phyloP scores from a whole-genome alignment of 2,888 invertebrate genomes.

The Melieria picta region DNA sequence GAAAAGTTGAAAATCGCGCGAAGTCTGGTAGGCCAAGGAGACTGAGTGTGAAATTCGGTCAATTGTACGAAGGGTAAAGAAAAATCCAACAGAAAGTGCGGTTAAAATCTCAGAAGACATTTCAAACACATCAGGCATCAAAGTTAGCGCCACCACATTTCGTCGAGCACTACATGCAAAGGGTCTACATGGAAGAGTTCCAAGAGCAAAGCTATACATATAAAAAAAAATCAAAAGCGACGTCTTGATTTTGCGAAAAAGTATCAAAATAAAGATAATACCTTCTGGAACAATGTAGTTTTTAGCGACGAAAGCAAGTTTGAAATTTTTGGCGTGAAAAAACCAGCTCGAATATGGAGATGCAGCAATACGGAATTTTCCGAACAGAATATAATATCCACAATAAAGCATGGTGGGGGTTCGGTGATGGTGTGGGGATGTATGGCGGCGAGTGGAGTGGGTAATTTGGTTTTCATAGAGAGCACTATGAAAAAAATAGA shows the following conservation, averaged over 20 bases:
- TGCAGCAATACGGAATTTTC: conserved; percentile 8
- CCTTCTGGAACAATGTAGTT: conserved; percentile 29
- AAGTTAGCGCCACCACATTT: conserved; percentile 31
- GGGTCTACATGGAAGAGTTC: conserved; percentile 29
- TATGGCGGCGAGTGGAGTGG: conserved; percentile 4
- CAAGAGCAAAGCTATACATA: conserved; percentile 31
- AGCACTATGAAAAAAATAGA: not conserved
- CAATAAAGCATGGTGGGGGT: too few species aligned
- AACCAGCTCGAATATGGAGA: conserved; percentile 23
- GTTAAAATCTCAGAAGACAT: conserved; percentile 19
- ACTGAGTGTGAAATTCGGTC: conserved; percentile 3
- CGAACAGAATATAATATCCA: not conserved
- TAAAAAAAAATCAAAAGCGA: conserved; percentile 25
- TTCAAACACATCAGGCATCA: conserved; percentile 4
- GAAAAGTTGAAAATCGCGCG: not conserved
- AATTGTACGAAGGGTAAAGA: conserved; percentile 21
- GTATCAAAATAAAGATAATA: conserved; percentile 21
- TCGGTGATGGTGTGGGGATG: not conserved
- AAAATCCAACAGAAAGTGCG: conserved; percentile 28
- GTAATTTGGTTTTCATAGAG: not conserved
- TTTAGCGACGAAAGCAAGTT: conserved; percentile 30
- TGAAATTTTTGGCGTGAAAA: conserved; percentile 21
- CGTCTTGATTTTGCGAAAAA: conserved; percentile 35
- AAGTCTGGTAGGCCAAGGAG: conserved; percentile 1
- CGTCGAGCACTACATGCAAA: conserved; percentile 22